A percentile compares a stretch with the other conserved stretches of the same genome.
These are phyloP conservation scores for Leptopilina drosophilae DNA, from an alignment of 2,888 invertebrate genomes.

Conservation along the genomic window DNA sequence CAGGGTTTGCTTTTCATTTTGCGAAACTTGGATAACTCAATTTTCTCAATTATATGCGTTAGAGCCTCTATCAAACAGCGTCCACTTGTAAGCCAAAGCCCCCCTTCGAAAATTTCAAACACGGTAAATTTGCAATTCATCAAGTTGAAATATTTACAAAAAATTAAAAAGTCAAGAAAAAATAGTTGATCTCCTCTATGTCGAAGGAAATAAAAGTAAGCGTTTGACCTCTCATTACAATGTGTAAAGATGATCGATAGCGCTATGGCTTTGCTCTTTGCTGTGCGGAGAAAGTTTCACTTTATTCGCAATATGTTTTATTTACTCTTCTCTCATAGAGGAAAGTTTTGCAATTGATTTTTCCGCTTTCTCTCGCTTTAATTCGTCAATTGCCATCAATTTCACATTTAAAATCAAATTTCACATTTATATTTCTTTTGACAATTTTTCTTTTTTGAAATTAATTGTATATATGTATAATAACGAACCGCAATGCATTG, in stretches of 20 bases:
- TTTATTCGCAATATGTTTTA: conserved; percentile 24
- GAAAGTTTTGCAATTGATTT: conserved; percentile 3
- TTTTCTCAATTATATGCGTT: conserved; percentile 35
- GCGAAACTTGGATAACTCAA: conserved; percentile 36
- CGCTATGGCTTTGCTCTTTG: conserved; percentile 8
- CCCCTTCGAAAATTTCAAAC: conserved; percentile 20
- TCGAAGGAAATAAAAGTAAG: neutral
- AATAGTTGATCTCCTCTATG: too few relatives aligned
- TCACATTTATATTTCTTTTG: neutral
- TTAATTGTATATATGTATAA: neutral
- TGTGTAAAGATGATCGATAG: conserved; percentile 41
- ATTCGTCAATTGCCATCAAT: too few relatives aligned
- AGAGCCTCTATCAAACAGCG: conserved; percentile 32
- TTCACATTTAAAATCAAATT: too few relatives aligned
- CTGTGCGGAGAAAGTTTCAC: conserved; percentile 22
- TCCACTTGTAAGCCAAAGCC: neutral
- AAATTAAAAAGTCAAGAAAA: neutral
- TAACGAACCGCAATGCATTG: neutral
- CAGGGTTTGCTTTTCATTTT: conserved; percentile 39
- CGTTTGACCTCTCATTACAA: conserved; percentile 33
- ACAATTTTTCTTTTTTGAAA: neutral
- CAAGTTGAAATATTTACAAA: conserved; percentile 25
- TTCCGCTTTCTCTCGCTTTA: conserved; percentile 6
- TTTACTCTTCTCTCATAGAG: conserved; percentile 14
- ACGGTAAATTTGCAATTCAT: conserved; percentile 31